phyloP scores from a whole-genome alignment of 2,888 invertebrate species.

The Drosophila cyrtoloma region DNA sequence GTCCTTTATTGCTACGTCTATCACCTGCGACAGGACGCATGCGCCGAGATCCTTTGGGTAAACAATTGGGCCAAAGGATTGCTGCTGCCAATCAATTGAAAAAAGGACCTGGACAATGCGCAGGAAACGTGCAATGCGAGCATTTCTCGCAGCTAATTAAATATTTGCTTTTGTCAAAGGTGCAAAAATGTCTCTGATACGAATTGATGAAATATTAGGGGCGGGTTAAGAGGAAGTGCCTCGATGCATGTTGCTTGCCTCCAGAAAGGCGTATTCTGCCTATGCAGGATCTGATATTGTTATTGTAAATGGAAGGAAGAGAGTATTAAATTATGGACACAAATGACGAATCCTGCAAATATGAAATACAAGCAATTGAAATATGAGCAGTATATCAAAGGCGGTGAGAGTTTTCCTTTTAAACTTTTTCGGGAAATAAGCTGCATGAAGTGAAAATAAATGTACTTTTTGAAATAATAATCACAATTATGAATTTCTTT shows the following conservation, averaged over 20 bases:
- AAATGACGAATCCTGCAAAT: background rate
- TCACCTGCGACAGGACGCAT: constrained; percentile 74
- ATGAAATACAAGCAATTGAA: constrained; percentile 7
- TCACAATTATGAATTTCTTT: constrained; percentile 19
- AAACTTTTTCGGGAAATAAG: background rate
- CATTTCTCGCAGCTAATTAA: constrained; percentile 70
- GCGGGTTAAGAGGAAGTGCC: constrained; percentile 66
- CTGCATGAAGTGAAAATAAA: background rate
- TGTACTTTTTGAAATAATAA: background rate
- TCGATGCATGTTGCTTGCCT: constrained; percentile 38
- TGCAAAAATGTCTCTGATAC: constrained; percentile 69
- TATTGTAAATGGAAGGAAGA: constrained; percentile 9
- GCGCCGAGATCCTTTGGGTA: constrained; percentile 67
- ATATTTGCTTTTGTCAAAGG: constrained; percentile 73
- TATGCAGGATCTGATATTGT: constrained; percentile 38
- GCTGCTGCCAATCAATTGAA: constrained; percentile 37
- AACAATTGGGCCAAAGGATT: constrained; percentile 70
- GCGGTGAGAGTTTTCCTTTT: background rate
- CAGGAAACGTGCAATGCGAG: constrained; percentile 50
- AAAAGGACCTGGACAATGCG: constrained; percentile 16
- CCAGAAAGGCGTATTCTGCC: constrained; percentile 55
- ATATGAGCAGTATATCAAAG: constrained; percentile 25
- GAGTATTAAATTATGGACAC: constrained; percentile 27
- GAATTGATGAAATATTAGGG: constrained; percentile 63
- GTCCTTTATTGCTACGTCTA: constrained; percentile 48